Base-by-base conservation (phyloP, 1,140 invertebrate genomes). In the Archegozetes longisetosus region DNA sequence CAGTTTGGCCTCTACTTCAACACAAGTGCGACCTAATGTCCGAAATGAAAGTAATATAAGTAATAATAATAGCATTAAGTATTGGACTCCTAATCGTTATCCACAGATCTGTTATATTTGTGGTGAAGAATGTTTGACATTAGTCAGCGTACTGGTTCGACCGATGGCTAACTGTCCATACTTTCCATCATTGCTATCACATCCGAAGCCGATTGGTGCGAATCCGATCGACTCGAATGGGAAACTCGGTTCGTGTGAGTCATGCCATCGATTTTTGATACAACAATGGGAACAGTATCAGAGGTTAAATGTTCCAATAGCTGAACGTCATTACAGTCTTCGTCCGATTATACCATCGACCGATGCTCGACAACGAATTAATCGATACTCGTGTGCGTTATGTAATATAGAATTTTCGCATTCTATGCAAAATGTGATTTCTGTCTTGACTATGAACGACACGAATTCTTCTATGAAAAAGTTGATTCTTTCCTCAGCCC, bases 361-460 rank as follows among this genome's bases (percentile, higher is more conserved):
- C 27, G 77, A 78, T 1, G 82, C 84, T 14, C 84, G 80, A 58
- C n/a, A 53, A 46, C 46, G 50, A 28, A 25, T 89, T 89, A 71
- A 82, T 89, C 27, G 92, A 88, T 74, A 92, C 88, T 71, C 87
- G 85, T 51, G 14, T 47, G 46, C 14, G n/a, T 14, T 47, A 47
- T 92, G 88, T 75, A 84, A 84, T 25, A 76, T 82, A 62, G 80
- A 84, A 69, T 83, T 83, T 69, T 80, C 82, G 60, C 84, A 82
- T 22, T 82, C 82, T 26, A 72, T 69, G 77, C 81, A 76, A 74
- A 86, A 73, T 74, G 62, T 88, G 54, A 75, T 90, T n/a, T 88
- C 87, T 71, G 87, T 86, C 70, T 83, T 83, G 85, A 87, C 68
- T 85, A 66, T 73, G 87, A 92, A 70, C 83, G 86, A 24, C 90